phyloP scores from a whole-genome alignment of 2,113 vertebrate genomes.

The Rhynchomys soricoides region DNA sequence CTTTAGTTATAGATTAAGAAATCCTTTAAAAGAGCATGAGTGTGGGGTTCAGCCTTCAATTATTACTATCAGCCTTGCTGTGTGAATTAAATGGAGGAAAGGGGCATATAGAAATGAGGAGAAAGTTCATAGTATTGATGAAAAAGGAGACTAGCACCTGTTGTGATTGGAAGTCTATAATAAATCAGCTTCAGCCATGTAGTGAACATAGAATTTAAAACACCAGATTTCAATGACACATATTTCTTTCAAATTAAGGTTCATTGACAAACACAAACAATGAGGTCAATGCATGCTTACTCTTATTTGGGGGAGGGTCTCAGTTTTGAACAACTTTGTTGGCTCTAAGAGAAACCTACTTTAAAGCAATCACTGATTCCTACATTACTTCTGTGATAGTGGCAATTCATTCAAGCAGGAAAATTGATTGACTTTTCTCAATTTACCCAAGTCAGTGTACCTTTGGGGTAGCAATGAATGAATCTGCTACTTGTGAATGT shows the following conservation, averaged over 20 bases:
- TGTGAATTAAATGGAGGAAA: constrained; percentile 25
- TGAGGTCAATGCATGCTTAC: background rate
- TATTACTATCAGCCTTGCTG: background rate
- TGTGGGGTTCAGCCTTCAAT: background rate
- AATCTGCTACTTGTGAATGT: constrained; percentile 43
- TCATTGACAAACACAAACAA: background rate
- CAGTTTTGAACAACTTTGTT: background rate
- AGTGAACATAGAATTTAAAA: background rate
- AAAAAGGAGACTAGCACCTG: background rate
- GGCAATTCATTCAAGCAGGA: background rate
- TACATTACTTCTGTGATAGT: background rate
- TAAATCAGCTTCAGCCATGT: background rate
- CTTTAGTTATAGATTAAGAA: constrained; percentile 25
- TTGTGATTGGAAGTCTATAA: background rate
- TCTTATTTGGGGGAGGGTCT: background rate
- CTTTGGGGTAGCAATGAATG: background rate
- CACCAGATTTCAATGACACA: background rate
- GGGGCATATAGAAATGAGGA: background rate
- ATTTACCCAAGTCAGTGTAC: constrained; percentile 3
- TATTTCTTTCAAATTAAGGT: background rate
- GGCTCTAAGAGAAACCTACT: background rate
- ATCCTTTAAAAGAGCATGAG: constrained; percentile 2
- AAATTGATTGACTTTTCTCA: background rate
- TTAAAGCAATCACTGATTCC: background rate
- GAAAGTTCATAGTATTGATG: background rate